Percentiles rank a stretch among this genome's conserved stretches.
phyloP scores from a whole-genome alignment of 2,888 invertebrate species.

The Dryomyza anilis region DNA sequence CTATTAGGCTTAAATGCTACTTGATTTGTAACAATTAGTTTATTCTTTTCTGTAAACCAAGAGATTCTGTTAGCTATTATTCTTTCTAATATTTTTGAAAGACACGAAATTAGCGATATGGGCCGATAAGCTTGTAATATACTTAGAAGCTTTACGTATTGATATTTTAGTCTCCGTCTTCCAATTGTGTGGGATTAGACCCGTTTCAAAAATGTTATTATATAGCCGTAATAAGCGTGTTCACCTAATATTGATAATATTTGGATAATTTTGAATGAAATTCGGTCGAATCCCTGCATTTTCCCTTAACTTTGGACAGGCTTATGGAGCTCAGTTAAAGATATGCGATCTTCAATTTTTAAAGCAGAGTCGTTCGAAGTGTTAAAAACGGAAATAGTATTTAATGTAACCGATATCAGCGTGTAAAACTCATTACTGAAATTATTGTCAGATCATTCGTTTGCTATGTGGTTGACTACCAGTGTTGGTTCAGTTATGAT shows the following conservation, averaged over 20 bases:
- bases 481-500: not conserved
- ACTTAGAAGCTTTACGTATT: slow-evolving; percentile 13
- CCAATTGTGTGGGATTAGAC: slow-evolving; percentile 18
- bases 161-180: slow-evolving; percentile 13
- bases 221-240: slow-evolving; percentile 4
- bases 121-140: slow-evolving; percentile 8
- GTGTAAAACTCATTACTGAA: not conserved
- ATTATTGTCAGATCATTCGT: not conserved
- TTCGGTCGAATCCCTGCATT: slow-evolving; percentile 18
- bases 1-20: slow-evolving; percentile 17
- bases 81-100: not conserved
- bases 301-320: slow-evolving; percentile 16
- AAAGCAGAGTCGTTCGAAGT: not conserved
- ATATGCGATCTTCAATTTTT: not conserved
- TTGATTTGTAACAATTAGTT: not conserved
- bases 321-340: not conserved
- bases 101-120: slow-evolving; percentile 25
- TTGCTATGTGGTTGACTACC: not conserved
- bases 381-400: not conserved
- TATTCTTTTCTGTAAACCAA: not conserved
- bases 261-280: slow-evolving; percentile 27
- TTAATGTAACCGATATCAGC: not conserved
- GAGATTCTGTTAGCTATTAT: not conserved
- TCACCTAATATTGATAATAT: not conserved
- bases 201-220: slow-evolving; percentile 1